Evolutionary conservation across 2,797 vertebrate genomes (phyloP).

Genomic region (Clamator glandarius): DNA sequence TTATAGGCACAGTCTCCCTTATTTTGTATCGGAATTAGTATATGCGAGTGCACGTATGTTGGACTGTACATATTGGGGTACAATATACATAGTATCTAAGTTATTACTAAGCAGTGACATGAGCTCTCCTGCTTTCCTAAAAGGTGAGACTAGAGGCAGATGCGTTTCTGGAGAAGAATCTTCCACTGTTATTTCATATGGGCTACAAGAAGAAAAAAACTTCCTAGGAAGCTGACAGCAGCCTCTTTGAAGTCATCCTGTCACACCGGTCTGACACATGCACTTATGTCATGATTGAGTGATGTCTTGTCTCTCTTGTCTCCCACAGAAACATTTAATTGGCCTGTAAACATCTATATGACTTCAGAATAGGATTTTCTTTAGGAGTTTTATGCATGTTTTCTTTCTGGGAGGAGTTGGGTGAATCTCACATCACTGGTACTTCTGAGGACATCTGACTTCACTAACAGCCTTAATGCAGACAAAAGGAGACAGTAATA

Average conservation of each 20-base stretch:
- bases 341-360: conserved; percentile 13
- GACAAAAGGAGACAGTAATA: background rate
- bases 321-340: conserved; percentile 22
- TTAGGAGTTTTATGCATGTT: background rate
- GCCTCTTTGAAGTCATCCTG: background rate
- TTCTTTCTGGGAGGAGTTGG: background rate
- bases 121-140: background rate
- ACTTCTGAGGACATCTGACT: background rate
- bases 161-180: background rate
- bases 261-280: background rate
- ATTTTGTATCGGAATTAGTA: background rate
- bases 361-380: background rate
- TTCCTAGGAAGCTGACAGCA: background rate
- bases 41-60: background rate
- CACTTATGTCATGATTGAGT: background rate
- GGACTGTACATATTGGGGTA: background rate
- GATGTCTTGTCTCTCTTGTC: conserved; percentile 29
- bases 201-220: background rate
- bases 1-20: too few species aligned
- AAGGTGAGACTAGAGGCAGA: background rate
- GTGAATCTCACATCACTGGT: background rate
- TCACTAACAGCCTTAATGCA: background rate
- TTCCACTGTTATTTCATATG: background rate
- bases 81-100: background rate
- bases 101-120: background rate